Evolutionary conservation across 2,113 vertebrate genomes (phyloP), one percentile per base, ranked within the genome.

Genomic region (Orthonyx spaldingii): DNA sequence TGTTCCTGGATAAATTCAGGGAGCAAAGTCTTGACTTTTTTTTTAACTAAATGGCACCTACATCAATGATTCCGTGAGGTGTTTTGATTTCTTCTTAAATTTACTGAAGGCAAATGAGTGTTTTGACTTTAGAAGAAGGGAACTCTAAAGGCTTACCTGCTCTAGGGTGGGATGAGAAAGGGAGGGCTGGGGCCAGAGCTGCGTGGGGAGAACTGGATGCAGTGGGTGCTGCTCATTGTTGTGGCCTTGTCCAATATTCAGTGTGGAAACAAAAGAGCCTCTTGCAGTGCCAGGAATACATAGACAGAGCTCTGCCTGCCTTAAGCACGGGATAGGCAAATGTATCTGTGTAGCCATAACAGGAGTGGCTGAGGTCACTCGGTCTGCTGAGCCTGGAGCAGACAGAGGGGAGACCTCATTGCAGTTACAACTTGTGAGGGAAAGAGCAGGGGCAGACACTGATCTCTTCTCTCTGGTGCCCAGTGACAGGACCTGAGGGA

Each of bases 211-310:
- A 16, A 9, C 24, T 3, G 7, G 9, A 22, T 1, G 16, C 13
- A 44, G 27, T 2, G 24, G 15, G 9, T 7, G 61, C 56, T 49
- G 27, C 30, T 55, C 35, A 21, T n/a, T 27, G 19, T 12, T 7
- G 6, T 5, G 53, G 20, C 35, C 30, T 33, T 13, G 11, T 23
- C 39, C 27, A 2, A 0, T 7, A 6, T 16, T 15, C 20, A 26
- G 1, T 3, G 22, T 19, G 24, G 30, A n/a, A 65, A 15, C 12
- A 33, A 11, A 68, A 15, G 2, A 5, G 13, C 18, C 13, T n/a
- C 10, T 39, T 0, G 7, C 18, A 35, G 19, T 1, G 33, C n/a
- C 1, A 3, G 2, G 12, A 5, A 1, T 11, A 15, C 7, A 23
- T 11, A 21, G 17, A 5, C 9, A 19, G n/a, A 0, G 0, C 10